Conservation (phyloP, 2,888 invertebrate genomes). For the Leptura quadrifasciata region DNA sequence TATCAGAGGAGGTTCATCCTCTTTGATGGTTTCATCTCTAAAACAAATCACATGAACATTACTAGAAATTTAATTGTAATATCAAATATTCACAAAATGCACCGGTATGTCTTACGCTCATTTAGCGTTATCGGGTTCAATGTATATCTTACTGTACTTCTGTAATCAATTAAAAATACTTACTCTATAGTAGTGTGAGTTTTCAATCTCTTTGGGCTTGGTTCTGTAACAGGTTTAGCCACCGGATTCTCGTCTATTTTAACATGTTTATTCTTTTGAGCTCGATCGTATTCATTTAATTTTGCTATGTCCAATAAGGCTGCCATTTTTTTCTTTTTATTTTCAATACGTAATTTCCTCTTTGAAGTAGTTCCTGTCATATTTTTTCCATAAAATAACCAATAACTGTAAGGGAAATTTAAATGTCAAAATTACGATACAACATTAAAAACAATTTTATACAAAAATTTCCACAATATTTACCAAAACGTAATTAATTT, state of each 20-base stretch:
- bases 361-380: slow-evolving; percentile 75
- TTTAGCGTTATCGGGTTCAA: too few species aligned
- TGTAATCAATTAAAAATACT: neutral
- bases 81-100: neutral
- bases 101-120: neutral
- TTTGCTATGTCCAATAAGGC: slow-evolving; percentile 78
- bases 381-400: slow-evolving; percentile 58
- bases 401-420: slow-evolving; percentile 55
- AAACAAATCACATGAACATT: slow-evolving; percentile 15
- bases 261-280: slow-evolving; percentile 63
- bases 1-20: slow-evolving; percentile 49
- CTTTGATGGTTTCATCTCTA: slow-evolving; percentile 28
- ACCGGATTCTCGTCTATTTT: slow-evolving; percentile 51
- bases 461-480: slow-evolving; percentile 22
- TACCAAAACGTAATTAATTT: slow-evolving; percentile 59
- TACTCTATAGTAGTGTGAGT: slow-evolving; percentile 52
- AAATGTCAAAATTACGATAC: slow-evolving; percentile 16
- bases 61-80: neutral
- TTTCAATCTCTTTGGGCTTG: slow-evolving; percentile 62
- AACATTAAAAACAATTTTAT: neutral
- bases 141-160: neutral
- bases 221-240: slow-evolving; percentile 55
- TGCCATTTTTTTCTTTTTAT: slow-evolving; percentile 79
- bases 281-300: slow-evolving; percentile 78
- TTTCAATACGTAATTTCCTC: slow-evolving; percentile 77